Percentiles rank a stretch among this genome's conserved stretches.
phyloP scores from a whole-genome alignment of 2,888 invertebrate species.

The Synergus gifuensis region DNA sequence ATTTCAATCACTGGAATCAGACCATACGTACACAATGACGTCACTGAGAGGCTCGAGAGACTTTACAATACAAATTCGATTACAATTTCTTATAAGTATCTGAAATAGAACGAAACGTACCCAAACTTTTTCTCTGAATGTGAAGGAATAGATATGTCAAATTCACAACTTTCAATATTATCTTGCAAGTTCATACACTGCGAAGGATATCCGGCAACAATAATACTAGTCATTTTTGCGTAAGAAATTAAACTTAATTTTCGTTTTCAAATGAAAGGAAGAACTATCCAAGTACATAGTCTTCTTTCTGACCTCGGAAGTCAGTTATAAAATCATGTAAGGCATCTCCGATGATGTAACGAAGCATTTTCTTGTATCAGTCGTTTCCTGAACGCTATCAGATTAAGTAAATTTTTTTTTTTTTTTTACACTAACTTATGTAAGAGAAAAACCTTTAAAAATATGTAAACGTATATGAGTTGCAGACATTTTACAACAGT shows the following conservation, averaged over 20 bases:
- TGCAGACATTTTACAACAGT: no score
- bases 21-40: neutral
- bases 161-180: no score
- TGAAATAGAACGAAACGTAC: neutral
- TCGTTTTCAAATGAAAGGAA: neutral
- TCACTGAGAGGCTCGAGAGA: neutral
- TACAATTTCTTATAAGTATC: neutral
- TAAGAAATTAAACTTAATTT: neutral
- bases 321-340: conserved; percentile 23
- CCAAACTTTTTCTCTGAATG: neutral
- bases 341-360: conserved; percentile 15
- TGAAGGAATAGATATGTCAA: no score
- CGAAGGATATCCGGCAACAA: neutral
- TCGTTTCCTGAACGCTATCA: neutral
- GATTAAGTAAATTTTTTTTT: conserved; percentile 10
- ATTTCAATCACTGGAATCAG: neutral
- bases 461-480: neutral
- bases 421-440: conserved; percentile 16
- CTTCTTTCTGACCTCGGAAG: conserved; percentile 20
- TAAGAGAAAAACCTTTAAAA: conserved; percentile 7
- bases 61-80: neutral
- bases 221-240: neutral
- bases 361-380: conserved; percentile 19
- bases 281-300: neutral
- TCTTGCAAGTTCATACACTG: neutral